Percentiles rank a stretch among this genome's conserved stretches.
Evolutionary conservation across 2,888 invertebrate genomes (phyloP).

Genomic region (Ochropleura leucogaster): DNA sequence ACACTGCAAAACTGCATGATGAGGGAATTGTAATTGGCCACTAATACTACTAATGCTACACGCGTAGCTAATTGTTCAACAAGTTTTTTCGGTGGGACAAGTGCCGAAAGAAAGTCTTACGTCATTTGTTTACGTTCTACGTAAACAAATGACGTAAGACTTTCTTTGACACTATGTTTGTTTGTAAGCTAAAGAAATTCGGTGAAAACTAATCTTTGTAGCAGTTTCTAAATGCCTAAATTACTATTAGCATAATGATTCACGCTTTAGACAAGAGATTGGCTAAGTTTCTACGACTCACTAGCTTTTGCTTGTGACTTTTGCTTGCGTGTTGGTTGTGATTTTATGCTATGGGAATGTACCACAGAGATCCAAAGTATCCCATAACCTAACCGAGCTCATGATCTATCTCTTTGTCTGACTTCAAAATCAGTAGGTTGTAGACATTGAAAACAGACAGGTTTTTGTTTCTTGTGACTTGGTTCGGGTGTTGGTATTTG

Average conservation of each 20-base stretch:
- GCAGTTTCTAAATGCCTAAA: constrained; percentile 29
- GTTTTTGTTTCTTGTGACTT: no score
- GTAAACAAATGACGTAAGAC: constrained; percentile 28
- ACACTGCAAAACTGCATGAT: neutral
- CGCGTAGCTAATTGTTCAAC: neutral
- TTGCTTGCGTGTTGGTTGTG: neutral
- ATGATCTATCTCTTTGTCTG: neutral
- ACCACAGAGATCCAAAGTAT: neutral
- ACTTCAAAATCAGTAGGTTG: neutral
- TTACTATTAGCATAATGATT: constrained; percentile 4
- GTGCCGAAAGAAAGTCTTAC: neutral
- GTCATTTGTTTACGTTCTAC: no score
- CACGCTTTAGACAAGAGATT: neutral
- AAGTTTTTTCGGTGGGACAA: neutral
- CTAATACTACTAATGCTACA: neutral
- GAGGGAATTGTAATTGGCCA: neutral
- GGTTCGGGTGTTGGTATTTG: no score
- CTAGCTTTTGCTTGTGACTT: neutral
- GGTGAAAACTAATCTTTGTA: constrained; percentile 35
- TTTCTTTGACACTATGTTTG: constrained; percentile 28
- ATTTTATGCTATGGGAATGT: neutral
- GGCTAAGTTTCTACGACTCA: no score
- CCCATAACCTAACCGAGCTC: neutral
- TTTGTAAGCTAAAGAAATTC: constrained; percentile 13
- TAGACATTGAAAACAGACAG: neutral